A percentile compares a stretch with the other conserved stretches of the same genome.
Evolutionary conservation across 2,888 invertebrate genomes (phyloP).

Genomic region (Sphecodes monilicornis): DNA sequence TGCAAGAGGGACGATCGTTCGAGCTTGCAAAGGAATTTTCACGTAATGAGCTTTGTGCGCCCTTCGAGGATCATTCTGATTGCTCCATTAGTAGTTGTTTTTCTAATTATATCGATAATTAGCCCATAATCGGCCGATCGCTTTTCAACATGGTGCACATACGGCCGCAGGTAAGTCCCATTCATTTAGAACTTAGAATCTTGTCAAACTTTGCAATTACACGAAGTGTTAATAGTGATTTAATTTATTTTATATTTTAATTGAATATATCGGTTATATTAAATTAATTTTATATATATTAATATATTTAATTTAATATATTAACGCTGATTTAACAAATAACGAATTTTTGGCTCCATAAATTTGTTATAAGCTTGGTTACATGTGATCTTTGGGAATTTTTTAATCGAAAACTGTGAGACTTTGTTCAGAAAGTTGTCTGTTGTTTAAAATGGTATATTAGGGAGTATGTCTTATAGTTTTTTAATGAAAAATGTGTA

Average conservation of each 20-base stretch:
- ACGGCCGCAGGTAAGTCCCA: conserved; percentile 75
- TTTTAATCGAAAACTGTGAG: neutral
- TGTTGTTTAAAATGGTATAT: too few relatives aligned
- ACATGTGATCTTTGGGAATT: neutral
- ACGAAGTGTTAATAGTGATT: too few relatives aligned
- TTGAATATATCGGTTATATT: too few relatives aligned
- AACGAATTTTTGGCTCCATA: too few relatives aligned
- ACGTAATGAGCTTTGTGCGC: conserved; percentile 43
- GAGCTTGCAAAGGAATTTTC: neutral
- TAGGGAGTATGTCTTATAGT: too few relatives aligned
- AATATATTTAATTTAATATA: too few relatives aligned
- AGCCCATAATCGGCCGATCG: neutral
- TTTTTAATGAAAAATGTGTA: too few relatives aligned
- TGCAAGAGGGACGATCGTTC: neutral
- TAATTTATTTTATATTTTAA: too few relatives aligned
- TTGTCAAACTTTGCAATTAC: neutral
- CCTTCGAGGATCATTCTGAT: conserved; percentile 4
- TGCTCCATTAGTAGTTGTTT: conserved; percentile 30
- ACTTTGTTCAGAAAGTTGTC: too few relatives aligned
- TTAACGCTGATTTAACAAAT: too few relatives aligned
- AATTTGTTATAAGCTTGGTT: too few relatives aligned
- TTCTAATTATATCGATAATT: neutral
- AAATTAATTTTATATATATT: too few relatives aligned
- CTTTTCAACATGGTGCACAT: conserved; percentile 76
- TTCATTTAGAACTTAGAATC: neutral